A percentile compares a stretch with the other conserved stretches of the same genome.
Evolutionary conservation across 2,888 invertebrate species (phyloP).

Genomic region (Microdon myrmicae): DNA sequence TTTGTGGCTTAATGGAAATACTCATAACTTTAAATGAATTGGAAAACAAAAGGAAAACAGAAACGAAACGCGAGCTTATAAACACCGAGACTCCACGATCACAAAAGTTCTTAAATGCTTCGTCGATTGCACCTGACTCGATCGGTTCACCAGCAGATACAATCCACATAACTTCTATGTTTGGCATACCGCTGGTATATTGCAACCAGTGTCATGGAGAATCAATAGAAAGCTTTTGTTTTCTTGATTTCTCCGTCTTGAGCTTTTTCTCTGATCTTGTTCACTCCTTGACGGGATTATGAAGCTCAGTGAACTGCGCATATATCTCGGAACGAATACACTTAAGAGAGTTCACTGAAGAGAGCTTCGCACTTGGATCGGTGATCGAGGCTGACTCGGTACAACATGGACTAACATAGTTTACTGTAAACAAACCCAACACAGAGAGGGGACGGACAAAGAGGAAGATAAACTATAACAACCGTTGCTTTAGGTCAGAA

Average conservation of each 20-base stretch:
- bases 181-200: conserved; percentile 13
- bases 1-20: too few relatives aligned
- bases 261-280: conserved; percentile 30
- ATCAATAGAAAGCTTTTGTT: conserved; percentile 45
- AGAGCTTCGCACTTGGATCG: too few relatives aligned
- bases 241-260: conserved; percentile 39
- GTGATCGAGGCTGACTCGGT: too few relatives aligned
- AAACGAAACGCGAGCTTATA: neutral
- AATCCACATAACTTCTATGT: conserved; percentile 32
- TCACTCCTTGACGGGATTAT: conserved; percentile 4
- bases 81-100: conserved; percentile 5
- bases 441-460: neutral
- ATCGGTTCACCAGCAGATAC: conserved; percentile 33
- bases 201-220: conserved; percentile 30
- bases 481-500: conserved; percentile 32
- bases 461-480: conserved; percentile 10
- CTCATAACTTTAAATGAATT: too few relatives aligned
- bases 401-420: too few relatives aligned
- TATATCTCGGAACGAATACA: conserved; percentile 23
- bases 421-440: too few relatives aligned
- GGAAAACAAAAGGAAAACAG: too few relatives aligned
- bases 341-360: conserved; percentile 39
- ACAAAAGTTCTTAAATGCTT: conserved; percentile 42
- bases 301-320: conserved; percentile 27
- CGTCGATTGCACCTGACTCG: conserved; percentile 47